Evolutionary conservation across 2,797 vertebrate genomes (phyloP), one percentile per base, ranked within the genome.

Genomic region (Synanceia verrucosa): DNA sequence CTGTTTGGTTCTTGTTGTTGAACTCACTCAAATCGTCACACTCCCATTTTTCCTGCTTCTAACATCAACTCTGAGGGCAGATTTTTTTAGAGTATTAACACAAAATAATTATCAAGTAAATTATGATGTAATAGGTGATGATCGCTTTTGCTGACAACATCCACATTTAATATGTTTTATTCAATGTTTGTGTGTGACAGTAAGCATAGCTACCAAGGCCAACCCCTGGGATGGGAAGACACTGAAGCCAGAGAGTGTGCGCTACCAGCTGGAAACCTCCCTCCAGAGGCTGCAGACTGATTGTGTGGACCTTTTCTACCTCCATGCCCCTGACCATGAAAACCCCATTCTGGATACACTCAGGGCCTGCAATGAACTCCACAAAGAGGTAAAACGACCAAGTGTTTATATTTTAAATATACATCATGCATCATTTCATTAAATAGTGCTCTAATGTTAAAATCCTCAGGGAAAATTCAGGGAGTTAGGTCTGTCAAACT

Each of bases 401-500:
- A 12, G 31, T 4, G 19, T n/a, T 43, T n/a, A 19, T 16, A 47
- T 16, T 29, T 56, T 13, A 36, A 36, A 56, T 13, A 12, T 36
- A 23, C n/a, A 36, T 36, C n/a, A n/a, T n/a, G n/a, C n/a, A 28
- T 5, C 19, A 31, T 60, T 57, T 59, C 8, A 57, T 58, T 46
- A 57, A 39, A 53, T 8, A 24, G 0, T 70, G 26, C 39, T 39
- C 64, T 11, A 2, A 26, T 67, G 16, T 62, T n/a, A 9, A 55
- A n/a, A 50, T 59, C 76, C 51, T 9, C 89, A 99, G 98, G 97
- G 96, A 7, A 99, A 97, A 86, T 99, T 97, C 83, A 94, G 96
- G 79, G 96, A 98, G 86, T 90, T 99, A 0, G 98, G 96, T 11
- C 81, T 99, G 1, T 99, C 98, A 2, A 99, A 99, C 92, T 99